A percentile compares a stretch with the other conserved stretches of the same genome.
phyloP scores from a whole-genome alignment of 2,113 vertebrate species.

The Podilymbus podiceps region DNA sequence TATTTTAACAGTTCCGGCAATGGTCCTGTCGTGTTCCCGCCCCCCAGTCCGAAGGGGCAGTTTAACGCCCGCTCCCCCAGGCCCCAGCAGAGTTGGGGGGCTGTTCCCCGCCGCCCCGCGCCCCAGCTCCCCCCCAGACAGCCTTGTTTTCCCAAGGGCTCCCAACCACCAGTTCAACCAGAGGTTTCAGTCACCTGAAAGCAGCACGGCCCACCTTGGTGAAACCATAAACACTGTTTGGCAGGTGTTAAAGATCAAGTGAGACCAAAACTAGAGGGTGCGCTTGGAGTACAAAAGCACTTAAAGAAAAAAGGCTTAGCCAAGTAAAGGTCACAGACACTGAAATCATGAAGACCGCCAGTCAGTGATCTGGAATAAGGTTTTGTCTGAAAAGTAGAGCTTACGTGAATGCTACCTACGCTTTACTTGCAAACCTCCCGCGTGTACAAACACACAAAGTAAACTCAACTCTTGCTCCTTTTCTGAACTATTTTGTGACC shows the following conservation, averaged over 20 bases:
- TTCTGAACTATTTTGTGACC: neutral
- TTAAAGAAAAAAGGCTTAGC: neutral
- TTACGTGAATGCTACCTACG: neutral
- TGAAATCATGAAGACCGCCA: fast-evolving
- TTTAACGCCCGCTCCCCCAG: neutral
- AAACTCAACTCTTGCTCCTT: neutral
- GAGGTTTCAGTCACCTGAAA: neutral
- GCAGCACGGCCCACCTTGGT: fast-evolving
- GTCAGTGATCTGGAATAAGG: neutral
- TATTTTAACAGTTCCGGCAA: no score
- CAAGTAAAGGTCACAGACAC: neutral
- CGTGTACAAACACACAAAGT: fast-evolving
- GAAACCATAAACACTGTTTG: fast-evolving
- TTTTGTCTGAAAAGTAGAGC: neutral
- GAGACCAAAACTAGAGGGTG: neutral
- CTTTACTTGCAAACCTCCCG: neutral
- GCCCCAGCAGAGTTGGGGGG: neutral
- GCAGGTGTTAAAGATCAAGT: neutral
- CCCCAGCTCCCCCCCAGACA: no score
- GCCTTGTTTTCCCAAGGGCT: neutral
- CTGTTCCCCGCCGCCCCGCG: neutral
- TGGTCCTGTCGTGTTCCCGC: no score
- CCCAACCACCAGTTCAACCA: neutral
- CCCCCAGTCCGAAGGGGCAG: no score
- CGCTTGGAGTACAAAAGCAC: neutral